Base-by-base conservation (phyloP, 2,888 invertebrate genomes). In the Cheilosia impressa region DNA sequence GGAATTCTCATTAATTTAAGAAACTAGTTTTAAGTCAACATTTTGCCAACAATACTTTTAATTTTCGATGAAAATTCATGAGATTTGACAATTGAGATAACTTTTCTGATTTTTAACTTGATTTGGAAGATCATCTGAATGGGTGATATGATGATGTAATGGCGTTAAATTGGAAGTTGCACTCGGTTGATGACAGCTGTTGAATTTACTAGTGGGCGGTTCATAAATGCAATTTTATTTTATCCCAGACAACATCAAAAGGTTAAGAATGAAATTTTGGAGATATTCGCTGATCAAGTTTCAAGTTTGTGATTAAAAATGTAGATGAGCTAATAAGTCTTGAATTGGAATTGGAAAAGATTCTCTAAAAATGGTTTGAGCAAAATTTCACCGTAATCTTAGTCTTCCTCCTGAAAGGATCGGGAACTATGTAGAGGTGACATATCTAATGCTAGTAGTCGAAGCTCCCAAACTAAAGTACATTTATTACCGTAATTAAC, bases 251-350 rank as follows among this genome's bases (percentile, higher is more conserved):
- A 24, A 6, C 2, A 15, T 27, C 1, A 52, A 52, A 52, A 52
- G 52, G 52, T 52, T 52, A 52, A 22, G 5, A 10, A n/a, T 52
- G 13, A 13, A 24, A 9, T 24, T 52, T 24, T 52, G 52, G 52
- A 9, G 3, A 47, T 17, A 9, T 47, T 9, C n/a, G 7, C n/a
- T 17, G 45, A 47, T 2, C 45, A 47, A 47, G 45, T 17, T 47
- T 47, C 38, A 3, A 38, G 38, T 38, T 38, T 38, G 17, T n/a
- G 45, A 47, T 47, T 47, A 17, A 47, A 17, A 47, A 17, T 47
- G 17, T 47, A 17, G 45, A 47, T 47, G 45, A 47, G 45, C n/a
- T 47, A 47, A 47, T 47, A n/a, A 17, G 45, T 47, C 4, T 47
- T 47, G n/a, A 47, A 47, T 47, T n/a, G 17, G 9, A 17, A 47